A percentile compares a stretch with the other conserved stretches of the same genome.
Evolutionary conservation across 2,797 vertebrate species (phyloP).

Genomic region (Ispidina picta): DNA sequence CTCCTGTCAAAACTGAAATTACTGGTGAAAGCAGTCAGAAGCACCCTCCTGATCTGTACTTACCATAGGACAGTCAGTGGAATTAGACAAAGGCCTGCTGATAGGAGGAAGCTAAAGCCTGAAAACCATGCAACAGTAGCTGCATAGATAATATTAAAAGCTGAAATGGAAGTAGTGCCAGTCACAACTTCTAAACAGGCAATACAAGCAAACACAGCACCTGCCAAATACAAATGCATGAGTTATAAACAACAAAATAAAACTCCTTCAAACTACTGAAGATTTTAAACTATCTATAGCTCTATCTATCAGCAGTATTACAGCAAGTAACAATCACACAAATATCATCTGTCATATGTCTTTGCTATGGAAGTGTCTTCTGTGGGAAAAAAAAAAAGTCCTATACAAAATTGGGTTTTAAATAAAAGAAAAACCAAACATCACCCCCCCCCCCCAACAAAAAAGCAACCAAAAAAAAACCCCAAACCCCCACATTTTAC

Average conservation of each 20-base stretch:
- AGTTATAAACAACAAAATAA: neutral
- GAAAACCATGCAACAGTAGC: slow-evolving; percentile 87
- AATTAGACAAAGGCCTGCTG: slow-evolving; percentile 84
- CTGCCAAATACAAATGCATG: slow-evolving; percentile 73
- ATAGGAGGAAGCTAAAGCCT: slow-evolving; percentile 88
- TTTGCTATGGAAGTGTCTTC: neutral
- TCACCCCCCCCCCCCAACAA: no score
- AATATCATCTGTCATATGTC: neutral
- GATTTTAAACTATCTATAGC: neutral
- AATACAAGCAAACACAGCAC: slow-evolving; percentile 90
- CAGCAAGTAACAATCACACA: neutral
- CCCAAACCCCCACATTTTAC: neutral
- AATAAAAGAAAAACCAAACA: neutral
- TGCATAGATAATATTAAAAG: slow-evolving; percentile 88
- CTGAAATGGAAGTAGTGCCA: slow-evolving; percentile 62
- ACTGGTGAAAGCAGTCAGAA: neutral
- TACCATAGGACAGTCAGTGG: slow-evolving; percentile 86
- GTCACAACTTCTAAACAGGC: slow-evolving; percentile 88
- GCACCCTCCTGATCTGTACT: slow-evolving; percentile 43
- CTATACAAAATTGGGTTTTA: neutral
- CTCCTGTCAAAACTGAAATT: neutral
- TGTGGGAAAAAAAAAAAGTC: neutral
- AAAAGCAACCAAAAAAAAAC: no score
- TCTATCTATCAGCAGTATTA: neutral
- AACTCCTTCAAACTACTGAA: neutral